phyloP scores from a whole-genome alignment of 1,140 invertebrate genomes.

The Drosophila mojavensis region DNA sequence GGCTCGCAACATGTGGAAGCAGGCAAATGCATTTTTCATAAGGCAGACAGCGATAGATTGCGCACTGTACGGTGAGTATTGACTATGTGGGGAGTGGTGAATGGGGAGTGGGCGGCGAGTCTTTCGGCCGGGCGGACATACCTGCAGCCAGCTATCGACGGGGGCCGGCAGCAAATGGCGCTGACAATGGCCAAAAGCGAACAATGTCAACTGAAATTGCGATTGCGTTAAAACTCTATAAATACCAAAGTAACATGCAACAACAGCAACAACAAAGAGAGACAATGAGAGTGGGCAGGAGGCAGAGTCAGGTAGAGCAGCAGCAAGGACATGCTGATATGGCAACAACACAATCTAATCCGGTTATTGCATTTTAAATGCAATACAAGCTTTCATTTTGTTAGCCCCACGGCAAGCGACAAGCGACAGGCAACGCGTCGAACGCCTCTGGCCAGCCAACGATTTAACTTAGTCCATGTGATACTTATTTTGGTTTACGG shows the following conservation, averaged over 20 bases:
- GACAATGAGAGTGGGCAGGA: not conserved
- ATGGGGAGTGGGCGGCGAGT: not conserved
- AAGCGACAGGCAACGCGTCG: slow-evolving; percentile 8
- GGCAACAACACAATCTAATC: slow-evolving; percentile 79
- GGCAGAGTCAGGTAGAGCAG: not conserved
- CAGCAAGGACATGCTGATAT: slow-evolving; percentile 66
- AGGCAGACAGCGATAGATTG: slow-evolving; percentile 63
- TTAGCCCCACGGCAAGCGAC: slow-evolving; percentile 23
- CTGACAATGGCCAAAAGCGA: slow-evolving; percentile 66
- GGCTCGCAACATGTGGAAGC: slow-evolving; percentile 56
- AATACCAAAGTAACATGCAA: slow-evolving; percentile 80
- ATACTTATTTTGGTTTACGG: not conserved
- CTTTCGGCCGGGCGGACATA: slow-evolving; percentile 22
- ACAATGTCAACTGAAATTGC: slow-evolving; percentile 81
- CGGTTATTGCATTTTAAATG: slow-evolving; percentile 83
- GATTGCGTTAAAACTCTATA: slow-evolving; percentile 83
- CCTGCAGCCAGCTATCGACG: slow-evolving; percentile 69
- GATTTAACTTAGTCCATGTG: slow-evolving; percentile 17
- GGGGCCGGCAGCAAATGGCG: slow-evolving; percentile 22
- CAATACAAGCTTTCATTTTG: slow-evolving; percentile 59
- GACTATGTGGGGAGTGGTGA: not conserved
- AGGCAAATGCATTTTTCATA: slow-evolving; percentile 80
- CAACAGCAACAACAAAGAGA: slow-evolving; percentile 36
- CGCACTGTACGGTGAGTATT: slow-evolving; percentile 1
- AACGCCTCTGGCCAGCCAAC: slow-evolving; percentile 25